These are phyloP conservation scores for Clunio marinus DNA, from an alignment of 2,888 invertebrate species.

Conservation along the genomic window DNA sequence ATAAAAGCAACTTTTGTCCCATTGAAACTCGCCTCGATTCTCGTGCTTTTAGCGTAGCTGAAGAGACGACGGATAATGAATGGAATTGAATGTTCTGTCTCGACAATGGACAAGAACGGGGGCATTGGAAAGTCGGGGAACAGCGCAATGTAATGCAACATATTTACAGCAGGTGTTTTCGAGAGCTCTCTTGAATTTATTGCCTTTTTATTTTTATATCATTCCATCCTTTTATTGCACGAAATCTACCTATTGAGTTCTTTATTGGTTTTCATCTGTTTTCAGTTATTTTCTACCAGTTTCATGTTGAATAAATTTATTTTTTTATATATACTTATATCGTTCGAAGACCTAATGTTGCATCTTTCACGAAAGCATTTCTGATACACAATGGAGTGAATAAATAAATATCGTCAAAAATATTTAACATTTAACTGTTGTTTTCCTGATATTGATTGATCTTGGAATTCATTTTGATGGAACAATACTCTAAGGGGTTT, in stretches of 20 bases:
- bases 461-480: too few species aligned
- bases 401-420: too few species aligned
- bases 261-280: conserved; percentile 33
- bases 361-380: background rate
- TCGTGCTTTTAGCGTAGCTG: background rate
- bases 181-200: conserved; percentile 34
- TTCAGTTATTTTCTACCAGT: background rate
- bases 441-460: too few species aligned
- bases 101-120: conserved; percentile 14
- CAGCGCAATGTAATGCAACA: background rate
- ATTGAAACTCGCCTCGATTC: background rate
- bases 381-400: background rate
- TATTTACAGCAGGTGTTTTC: conserved; percentile 36
- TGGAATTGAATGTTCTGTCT: conserved; percentile 18
- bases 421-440: background rate
- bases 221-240: conserved; percentile 36
- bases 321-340: background rate
- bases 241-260: conserved; percentile 19
- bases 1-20: background rate
- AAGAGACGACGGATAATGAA: conserved; percentile 6
- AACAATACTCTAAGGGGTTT: too few species aligned
- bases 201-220: conserved; percentile 35
- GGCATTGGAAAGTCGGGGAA: too few species aligned
- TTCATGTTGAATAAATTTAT: background rate
- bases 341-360: background rate